These are phyloP conservation scores for Stichodactyla helianthus DNA, from an alignment of 64 coral and sea anemone genomes.

Conservation along the genomic window DNA sequence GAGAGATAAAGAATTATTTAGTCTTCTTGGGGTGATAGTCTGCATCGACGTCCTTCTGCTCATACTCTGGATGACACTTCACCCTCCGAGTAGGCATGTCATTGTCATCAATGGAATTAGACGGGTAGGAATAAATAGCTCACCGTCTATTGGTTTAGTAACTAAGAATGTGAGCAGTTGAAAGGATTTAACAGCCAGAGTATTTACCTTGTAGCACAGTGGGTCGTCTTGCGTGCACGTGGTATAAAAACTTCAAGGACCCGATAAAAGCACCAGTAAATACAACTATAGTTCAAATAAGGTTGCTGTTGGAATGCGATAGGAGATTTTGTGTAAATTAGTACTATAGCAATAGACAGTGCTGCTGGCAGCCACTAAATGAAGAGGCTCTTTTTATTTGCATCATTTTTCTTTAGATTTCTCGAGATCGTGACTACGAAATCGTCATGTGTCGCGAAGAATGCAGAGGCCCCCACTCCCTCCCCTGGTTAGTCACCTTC, in stretches of 20 bases:
- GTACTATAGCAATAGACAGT: too few species aligned
- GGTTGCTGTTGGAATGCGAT: too few species aligned
- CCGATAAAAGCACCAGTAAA: too few species aligned
- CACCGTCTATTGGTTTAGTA: too few species aligned
- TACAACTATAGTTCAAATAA: too few species aligned
- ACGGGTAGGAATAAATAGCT: conserved; percentile 10
- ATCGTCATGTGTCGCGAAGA: conserved; percentile 66
- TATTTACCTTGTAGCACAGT: too few species aligned
- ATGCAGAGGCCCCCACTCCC: conserved; percentile 66
- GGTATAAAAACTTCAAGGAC: too few species aligned
- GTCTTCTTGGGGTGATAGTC: conserved; percentile 50
- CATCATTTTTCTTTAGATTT: conserved; percentile 45
- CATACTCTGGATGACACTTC: conserved; percentile 63
- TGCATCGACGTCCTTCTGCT: conserved; percentile 60
- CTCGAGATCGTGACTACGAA: conserved; percentile 65
- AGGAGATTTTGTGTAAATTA: background rate
- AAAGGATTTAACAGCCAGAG: too few species aligned
- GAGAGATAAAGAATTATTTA: conserved; percentile 75
- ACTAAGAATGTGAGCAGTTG: too few species aligned
- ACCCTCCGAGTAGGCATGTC: conserved; percentile 63
- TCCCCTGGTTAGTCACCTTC: conserved; percentile 57
- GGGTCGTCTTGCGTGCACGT: too few species aligned
- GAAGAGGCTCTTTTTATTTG: background rate
- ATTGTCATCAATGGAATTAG: conserved; percentile 36
- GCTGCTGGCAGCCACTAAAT: too few species aligned